Conservation (phyloP, 2,888 invertebrate species). For the Machimus rusticus region DNA sequence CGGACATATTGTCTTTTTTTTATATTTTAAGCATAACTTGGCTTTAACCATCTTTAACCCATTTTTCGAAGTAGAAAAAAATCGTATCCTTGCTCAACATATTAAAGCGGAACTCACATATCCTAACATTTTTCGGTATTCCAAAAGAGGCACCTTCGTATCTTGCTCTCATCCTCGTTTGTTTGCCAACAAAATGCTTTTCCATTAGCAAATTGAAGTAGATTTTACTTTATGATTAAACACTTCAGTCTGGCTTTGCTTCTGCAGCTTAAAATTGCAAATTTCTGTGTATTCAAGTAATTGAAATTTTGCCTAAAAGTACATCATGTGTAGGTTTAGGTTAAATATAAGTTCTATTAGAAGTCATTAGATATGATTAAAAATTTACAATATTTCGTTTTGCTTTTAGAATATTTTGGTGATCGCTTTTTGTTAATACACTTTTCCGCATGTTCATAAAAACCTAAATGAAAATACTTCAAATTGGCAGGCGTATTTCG, state of each 20-base stretch:
- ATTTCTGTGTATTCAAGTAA: not conserved
- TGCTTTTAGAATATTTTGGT: not conserved
- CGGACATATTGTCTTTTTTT: not conserved
- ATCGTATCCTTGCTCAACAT: too few species aligned
- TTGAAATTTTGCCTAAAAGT: not conserved
- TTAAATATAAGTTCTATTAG: not conserved
- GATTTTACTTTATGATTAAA: constrained; percentile 1
- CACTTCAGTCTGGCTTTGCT: not conserved
- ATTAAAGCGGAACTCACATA: not conserved
- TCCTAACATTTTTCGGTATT: not conserved
- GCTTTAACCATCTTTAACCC: not conserved
- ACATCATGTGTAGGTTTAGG: not conserved
- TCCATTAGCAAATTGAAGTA: constrained; percentile 26
- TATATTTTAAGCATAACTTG: not conserved
- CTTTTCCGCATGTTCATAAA: not conserved
- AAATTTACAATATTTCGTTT: not conserved
- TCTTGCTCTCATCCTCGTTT: not conserved
- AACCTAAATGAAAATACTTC: not conserved
- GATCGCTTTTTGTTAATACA: not conserved
- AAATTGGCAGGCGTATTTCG: too few species aligned
- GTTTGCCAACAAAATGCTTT: constrained; percentile 8
- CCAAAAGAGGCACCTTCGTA: not conserved
- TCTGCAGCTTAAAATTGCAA: not conserved
- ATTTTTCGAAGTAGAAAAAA: not conserved
- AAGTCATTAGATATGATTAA: not conserved